Conservation (phyloP, 2,888 invertebrate genomes). For the Tromatobia lineatoria region DNA sequence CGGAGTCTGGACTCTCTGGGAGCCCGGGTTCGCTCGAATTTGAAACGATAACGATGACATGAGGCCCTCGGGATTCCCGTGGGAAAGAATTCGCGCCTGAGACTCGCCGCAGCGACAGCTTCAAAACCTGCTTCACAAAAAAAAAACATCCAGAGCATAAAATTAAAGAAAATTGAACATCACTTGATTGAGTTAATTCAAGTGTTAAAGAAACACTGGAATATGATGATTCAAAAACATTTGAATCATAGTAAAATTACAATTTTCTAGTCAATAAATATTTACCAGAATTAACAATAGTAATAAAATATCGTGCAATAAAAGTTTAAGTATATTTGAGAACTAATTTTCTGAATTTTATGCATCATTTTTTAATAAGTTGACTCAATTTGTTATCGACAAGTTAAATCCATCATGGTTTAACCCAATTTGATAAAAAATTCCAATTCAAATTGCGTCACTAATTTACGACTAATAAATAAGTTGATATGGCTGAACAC, state of each 20-base stretch:
- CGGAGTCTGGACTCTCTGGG: slow-evolving; percentile 12
- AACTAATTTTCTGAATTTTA: neutral
- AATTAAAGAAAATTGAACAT: neutral
- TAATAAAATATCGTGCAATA: too few species aligned
- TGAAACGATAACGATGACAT: slow-evolving; percentile 64
- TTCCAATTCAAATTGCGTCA: too few species aligned
- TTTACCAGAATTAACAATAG: too few species aligned
- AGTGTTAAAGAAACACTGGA: neutral
- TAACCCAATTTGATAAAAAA: neutral
- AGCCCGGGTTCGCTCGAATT: slow-evolving; percentile 39
- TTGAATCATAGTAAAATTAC: neutral
- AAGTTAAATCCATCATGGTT: too few species aligned
- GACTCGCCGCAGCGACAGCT: neutral
- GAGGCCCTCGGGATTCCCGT: slow-evolving; percentile 60
- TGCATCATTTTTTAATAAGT: neutral
- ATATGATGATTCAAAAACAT: too few species aligned
- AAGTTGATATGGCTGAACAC: too few species aligned
- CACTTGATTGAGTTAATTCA: neutral
- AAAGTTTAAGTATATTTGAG: too few species aligned
- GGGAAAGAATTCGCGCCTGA: slow-evolving; percentile 63
- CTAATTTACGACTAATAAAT: too few species aligned
- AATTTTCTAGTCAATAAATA: too few species aligned
- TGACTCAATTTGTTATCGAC: neutral
- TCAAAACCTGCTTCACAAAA: neutral
- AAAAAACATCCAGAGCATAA: neutral